Evolutionary conservation across 2,797 vertebrate genomes (phyloP).

Genomic region (Periparus ater): DNA sequence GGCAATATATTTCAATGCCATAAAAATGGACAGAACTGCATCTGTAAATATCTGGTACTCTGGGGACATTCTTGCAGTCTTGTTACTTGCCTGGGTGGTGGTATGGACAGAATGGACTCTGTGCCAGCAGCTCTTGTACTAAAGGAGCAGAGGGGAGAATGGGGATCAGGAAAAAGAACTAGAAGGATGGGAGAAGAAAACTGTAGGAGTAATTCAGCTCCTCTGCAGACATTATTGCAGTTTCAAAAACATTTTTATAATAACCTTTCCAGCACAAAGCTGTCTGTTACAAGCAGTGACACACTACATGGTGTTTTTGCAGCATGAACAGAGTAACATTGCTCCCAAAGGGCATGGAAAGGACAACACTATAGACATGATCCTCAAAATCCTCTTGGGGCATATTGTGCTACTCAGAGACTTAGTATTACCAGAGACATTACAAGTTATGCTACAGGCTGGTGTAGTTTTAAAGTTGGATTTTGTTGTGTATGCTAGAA

Average conservation of each 20-base stretch:
- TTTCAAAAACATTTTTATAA: background rate
- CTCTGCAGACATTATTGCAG: background rate
- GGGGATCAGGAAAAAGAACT: background rate
- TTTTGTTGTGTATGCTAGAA: background rate
- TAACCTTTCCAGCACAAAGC: background rate
- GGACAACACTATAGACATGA: rapidly evolving
- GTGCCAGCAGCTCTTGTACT: background rate
- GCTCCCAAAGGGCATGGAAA: background rate
- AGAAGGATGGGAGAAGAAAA: background rate
- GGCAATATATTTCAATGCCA: background rate
- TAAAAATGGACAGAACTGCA: background rate
- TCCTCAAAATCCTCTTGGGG: background rate
- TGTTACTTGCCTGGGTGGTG: background rate
- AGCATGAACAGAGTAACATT: background rate
- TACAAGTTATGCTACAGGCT: background rate
- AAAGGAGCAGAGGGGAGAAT: background rate
- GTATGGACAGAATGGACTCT: background rate
- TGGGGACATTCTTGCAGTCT: background rate
- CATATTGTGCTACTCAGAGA: background rate
- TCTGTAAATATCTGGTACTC: rapidly evolving
- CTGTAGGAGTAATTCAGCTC: background rate
- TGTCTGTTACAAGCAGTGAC: background rate
- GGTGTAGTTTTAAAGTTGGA: background rate
- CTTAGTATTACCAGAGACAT: background rate
- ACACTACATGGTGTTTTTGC: background rate